Evolutionary conservation across 2,113 vertebrate species (phyloP).

Genomic region (Pteruthius melanotis): DNA sequence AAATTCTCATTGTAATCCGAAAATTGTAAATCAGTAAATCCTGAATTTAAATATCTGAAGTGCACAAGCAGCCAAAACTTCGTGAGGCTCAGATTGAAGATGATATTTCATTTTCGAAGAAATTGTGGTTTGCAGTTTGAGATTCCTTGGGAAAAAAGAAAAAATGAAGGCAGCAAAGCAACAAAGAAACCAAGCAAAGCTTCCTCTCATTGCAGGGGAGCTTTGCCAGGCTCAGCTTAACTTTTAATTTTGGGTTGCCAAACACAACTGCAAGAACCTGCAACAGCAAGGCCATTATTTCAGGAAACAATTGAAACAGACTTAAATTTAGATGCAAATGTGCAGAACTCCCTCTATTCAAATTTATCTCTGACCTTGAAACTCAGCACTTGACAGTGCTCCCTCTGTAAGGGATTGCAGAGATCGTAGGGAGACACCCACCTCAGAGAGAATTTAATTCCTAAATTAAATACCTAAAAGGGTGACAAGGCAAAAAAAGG

Average conservation of each 20-base stretch:
- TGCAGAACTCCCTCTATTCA: background rate
- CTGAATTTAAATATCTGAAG: background rate
- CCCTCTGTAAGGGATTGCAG: background rate
- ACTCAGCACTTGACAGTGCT: background rate
- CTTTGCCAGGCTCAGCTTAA: background rate
- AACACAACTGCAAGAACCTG: background rate
- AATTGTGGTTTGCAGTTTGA: background rate
- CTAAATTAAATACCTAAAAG: background rate
- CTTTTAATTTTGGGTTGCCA: background rate
- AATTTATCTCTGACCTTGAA: background rate
- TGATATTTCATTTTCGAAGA: background rate
- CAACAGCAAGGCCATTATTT: background rate
- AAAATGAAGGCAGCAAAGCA: background rate
- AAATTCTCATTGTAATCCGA: background rate
- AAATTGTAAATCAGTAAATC: background rate
- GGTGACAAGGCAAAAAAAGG: background rate
- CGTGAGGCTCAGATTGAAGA: background rate
- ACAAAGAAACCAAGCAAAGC: background rate
- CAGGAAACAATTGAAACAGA: background rate
- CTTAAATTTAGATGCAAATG: background rate
- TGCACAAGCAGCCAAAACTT: background rate
- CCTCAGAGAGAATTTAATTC: background rate
- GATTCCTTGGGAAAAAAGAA: background rate
- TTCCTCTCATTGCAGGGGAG: background rate
- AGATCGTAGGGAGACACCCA: background rate